Base-by-base conservation (phyloP, 2,888 invertebrate species). In the Synergus laeviventris region DNA sequence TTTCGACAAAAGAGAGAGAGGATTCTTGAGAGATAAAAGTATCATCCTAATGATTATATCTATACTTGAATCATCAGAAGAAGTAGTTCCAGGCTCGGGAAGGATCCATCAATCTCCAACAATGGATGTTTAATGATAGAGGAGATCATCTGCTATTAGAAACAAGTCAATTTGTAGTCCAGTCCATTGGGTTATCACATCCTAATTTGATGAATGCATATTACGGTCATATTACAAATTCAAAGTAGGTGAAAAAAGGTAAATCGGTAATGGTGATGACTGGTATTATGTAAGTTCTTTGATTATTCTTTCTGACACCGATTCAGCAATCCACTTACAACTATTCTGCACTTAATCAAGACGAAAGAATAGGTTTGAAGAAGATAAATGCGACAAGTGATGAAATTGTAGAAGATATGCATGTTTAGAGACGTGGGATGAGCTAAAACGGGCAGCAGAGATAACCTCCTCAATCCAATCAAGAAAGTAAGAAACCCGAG, bases 341-440 rank as follows among this genome's bases (percentile, higher is more conserved):
- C 81, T 81, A 84, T 85, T 85, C 49, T 66, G 76, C 82, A 70
- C 82, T 83, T 86, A 83, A 83, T 83, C 81, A 82, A 81, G 81
- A 83, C 81, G 59, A 76, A 76, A 45, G 31, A 70, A 70, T 70
- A 49, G 49, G 49, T 49, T 73, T 75, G 61, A 76, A 49, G 56
- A 77, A 75, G 79, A 79, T 78, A 78, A 78, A 78, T 78, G 74
- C 78, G 78, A 66, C 76, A 62, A 66, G 79, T 79, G 74, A 77
- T 75, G 61, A 78, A 76, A 70, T 49, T 76, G 77, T 75, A 76
- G 75, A 70, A 61, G 56, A 80, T 62, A 56, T 74, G 77, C 66
- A 76, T 60, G 64, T 73, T 70, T 59, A 42, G 66, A 61, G 49
- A 60, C 74, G 76, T 76, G 77, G 74, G 81, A 80, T 78, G 76